Evolutionary conservation across 2,113 vertebrate genomes (phyloP), one percentile per base, ranked within the genome.

Genomic region (Diadophis punctatus): DNA sequence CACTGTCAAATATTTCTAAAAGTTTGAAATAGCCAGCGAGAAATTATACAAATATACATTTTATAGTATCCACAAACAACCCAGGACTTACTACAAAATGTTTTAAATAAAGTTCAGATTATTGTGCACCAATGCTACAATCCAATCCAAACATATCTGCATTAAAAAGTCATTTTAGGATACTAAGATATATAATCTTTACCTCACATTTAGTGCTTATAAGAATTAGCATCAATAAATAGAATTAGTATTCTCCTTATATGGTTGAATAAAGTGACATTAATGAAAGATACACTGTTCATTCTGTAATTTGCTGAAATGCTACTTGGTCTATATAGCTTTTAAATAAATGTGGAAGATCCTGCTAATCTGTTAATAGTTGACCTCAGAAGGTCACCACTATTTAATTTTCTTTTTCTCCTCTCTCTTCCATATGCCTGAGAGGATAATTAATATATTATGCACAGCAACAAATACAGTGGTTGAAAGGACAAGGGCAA

Each of bases 401-500:
- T 49, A 92, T 93, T 91, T 92, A 0, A 86, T 91, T 91, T 6
- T 60, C 22, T 27, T 39, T 34, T 68, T 46, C 89, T n/a, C 49
- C 56, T 94, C 39, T n/a, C 55, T 34, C 34, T 94, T 93, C 87
- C n/a, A 51, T 20, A 52, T 34, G 51, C 8, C 89, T 52, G 16
- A 90, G 46, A 63, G 30, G 7, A 20, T 63, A 86, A 34, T 39
- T 53, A 90, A 52, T 63, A 56, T 30, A 1, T 74, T n/a, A 53
- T 43, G n/a, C 10, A 43, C 46, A 22, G 86, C 46, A 85, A 89
- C 23, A 94, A 93, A 89, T 58, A 84, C 9, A 5, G 22, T 43
- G 14, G 90, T 86, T 74, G 27, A 74, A 39, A 95, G 93, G 55
- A 84, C 46, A 86, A 92, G 87, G 95, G 30, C 25, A 86, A 9